Evolutionary conservation across 2,888 invertebrate species (phyloP).

Genomic region (Halocaridina rubra): DNA sequence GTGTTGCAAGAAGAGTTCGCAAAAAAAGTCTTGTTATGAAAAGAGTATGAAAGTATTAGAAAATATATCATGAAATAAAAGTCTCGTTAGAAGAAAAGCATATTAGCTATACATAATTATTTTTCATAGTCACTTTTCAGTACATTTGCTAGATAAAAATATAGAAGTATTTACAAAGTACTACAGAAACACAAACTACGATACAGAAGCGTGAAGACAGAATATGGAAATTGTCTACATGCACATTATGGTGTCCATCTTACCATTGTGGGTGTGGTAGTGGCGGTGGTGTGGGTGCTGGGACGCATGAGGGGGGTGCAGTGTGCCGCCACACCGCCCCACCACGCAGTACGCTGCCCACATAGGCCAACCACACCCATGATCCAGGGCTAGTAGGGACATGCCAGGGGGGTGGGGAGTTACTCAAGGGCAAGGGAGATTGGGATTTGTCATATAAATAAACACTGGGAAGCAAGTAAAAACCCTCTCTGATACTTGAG

Average conservation of each 20-base stretch:
- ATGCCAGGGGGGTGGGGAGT: conserved; percentile 38
- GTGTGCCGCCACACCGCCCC: conserved; percentile 55
- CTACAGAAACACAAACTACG: not conserved
- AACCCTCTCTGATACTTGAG: too few relatives aligned
- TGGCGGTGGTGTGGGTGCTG: conserved; percentile 49
- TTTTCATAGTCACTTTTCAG: too few relatives aligned
- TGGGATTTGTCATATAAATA: too few relatives aligned
- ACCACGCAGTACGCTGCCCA: conserved; percentile 56
- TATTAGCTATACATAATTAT: too few relatives aligned
- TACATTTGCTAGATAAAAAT: too few relatives aligned
- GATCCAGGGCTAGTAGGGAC: conserved; percentile 54
- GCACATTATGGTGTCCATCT: conserved; percentile 37
- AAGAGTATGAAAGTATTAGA: too few relatives aligned
- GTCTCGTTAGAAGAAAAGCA: too few relatives aligned
- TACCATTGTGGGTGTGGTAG: conserved; percentile 61
- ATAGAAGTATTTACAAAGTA: not conserved
- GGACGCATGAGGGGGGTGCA: conserved; percentile 49
- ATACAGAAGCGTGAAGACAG: not conserved
- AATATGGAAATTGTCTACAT: conserved; percentile 21
- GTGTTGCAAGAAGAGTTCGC: too few relatives aligned
- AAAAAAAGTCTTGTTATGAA: too few relatives aligned
- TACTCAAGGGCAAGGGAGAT: conserved; percentile 22
- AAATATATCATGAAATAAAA: too few relatives aligned
- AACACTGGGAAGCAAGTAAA: too few relatives aligned
- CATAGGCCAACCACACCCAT: conserved; percentile 57